Base-by-base conservation (phyloP, 2,797 vertebrate genomes). In the Heliangelus exortis region DNA sequence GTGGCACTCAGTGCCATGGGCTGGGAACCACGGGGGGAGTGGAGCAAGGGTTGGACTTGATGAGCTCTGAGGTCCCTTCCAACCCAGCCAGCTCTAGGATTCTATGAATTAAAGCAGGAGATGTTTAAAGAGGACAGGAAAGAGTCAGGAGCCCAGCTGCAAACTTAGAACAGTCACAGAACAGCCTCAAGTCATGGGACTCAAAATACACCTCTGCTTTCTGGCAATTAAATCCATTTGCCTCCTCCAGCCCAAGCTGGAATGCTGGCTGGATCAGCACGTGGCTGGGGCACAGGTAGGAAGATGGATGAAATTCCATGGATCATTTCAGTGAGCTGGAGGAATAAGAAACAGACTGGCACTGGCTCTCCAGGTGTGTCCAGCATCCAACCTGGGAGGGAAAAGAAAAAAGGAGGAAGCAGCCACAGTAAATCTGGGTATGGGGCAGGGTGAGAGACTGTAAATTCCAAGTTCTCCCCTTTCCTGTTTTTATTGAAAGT, bases 401-500 rank as follows among this genome's bases (percentile, higher is more conserved):
- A 22, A 16, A 12, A 2, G 2, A 1, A 29, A 45, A 33, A 17
- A 53, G 28, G 50, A 20, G 51, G 1, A 4, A 17, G 14, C 29
- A n/a, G 78, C 28, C 66, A 13, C 4, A 1, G 0, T 1, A 28
- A 66, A 1, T 68, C 22, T 51, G 7, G 72, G 39, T 15, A 2
- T 1, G 9, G 28, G 6, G 28, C 18, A 8, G 3, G 4, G 5
- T 25, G 54, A n/a, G 69, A n/a, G 33, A 8, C 41, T 17, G 34
- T 33, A 2, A n/a, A 65, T 61, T 18, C 54, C 0, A 0, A 12
- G 11, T 41, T 83, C 34, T 16, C 12, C 12, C 0, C 65, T 48
- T 61, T 22, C 25, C 79, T 36, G 15, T 43, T 57, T 67, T 74
- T 72, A 15, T 68, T 47, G 23, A 9, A 53, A 55, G 55, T 5